Evolutionary conservation across 2,888 invertebrate species (phyloP).

Genomic region (Microctonus brassicae): DNA sequence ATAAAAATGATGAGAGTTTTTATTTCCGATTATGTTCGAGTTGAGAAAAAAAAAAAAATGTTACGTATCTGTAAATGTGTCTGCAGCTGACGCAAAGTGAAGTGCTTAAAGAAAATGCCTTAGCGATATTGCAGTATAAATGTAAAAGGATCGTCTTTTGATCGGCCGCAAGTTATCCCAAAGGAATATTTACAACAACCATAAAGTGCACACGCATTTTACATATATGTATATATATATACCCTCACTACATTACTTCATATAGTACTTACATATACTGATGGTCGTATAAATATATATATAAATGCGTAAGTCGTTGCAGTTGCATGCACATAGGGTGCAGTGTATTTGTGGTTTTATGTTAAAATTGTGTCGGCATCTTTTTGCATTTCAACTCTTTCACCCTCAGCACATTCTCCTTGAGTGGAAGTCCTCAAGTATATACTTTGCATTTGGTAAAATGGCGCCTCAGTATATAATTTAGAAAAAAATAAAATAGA

Average conservation of each 20-base stretch:
- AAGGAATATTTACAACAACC: constrained; percentile 34
- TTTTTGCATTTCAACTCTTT: background rate
- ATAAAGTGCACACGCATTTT: constrained; percentile 27
- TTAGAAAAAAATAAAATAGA: too few relatives aligned
- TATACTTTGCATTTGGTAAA: background rate
- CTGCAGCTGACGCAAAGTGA: background rate
- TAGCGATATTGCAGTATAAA: constrained; percentile 4
- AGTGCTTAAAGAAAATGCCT: constrained; percentile 8
- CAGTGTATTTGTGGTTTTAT: background rate
- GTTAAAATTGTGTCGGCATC: background rate
- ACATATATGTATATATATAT: background rate
- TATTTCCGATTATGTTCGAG: background rate
- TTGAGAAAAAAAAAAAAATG: background rate
- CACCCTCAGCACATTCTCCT: background rate
- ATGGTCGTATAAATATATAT: background rate
- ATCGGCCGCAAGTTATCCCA: constrained; percentile 33
- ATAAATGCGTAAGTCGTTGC: background rate
- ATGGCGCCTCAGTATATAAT: background rate
- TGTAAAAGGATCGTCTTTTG: too few relatives aligned
- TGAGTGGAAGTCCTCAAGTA: background rate
- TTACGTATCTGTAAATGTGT: background rate
- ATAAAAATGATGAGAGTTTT: too few relatives aligned
- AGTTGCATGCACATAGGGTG: background rate
- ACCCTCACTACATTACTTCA: background rate
- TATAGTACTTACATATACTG: background rate